Percentiles rank a stretch among this genome's conserved stretches.
Evolutionary conservation across 2,888 invertebrate genomes (phyloP).

Genomic region (Agapetus fuscipes): DNA sequence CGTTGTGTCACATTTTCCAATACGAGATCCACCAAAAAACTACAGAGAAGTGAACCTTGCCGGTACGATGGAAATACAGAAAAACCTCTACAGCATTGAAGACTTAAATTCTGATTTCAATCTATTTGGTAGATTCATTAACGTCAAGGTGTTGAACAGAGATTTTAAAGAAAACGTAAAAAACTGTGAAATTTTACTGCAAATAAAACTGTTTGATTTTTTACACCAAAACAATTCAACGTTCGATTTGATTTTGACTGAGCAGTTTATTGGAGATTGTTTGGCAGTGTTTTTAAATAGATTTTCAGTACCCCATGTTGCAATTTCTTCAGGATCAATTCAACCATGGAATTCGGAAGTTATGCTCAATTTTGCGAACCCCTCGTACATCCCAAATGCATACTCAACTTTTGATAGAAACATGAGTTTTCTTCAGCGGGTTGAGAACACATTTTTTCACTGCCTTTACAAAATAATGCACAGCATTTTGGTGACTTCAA

Average conservation of each 20-base stretch:
- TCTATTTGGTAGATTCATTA: not conserved
- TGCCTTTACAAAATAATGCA: not conserved
- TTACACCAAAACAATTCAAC: too few relatives aligned
- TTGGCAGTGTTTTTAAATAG: conserved; percentile 25
- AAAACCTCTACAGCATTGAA: not conserved
- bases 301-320: conserved; percentile 27
- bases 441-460: conserved; percentile 23
- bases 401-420: conserved; percentile 23
- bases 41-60: conserved; percentile 46
- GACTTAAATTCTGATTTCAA: not conserved
- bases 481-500: conserved; percentile 7
- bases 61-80: conserved; percentile 23
- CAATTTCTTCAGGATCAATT: conserved; percentile 28
- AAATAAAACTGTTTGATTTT: not conserved
- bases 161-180: conserved; percentile 2
- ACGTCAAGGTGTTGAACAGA: not conserved
- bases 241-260: conserved; percentile 9
- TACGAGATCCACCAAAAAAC: conserved; percentile 36
- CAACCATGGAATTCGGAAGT: conserved; percentile 30
- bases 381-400: conserved; percentile 30
- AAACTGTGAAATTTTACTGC: conserved; percentile 23
- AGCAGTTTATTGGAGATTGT: conserved; percentile 12
- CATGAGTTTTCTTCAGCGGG: conserved; percentile 29
- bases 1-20: conserved; percentile 43
- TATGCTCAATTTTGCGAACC: conserved; percentile 29